Conservation (phyloP, 1,140 invertebrate genomes). For the Zophobas atratus region DNA sequence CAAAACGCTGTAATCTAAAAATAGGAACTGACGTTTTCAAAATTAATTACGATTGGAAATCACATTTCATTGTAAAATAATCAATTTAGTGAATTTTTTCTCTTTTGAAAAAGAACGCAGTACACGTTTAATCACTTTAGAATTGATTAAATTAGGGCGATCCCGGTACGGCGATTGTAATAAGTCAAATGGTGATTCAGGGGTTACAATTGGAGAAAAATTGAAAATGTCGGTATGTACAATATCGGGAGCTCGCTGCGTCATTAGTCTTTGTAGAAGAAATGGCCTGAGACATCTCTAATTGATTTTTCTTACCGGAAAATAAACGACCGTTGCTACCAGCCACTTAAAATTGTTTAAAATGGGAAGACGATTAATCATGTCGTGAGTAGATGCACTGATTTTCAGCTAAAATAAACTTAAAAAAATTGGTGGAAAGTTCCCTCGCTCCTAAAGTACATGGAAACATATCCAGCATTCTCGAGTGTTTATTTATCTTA, state of each 20-base stretch:
- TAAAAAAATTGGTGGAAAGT: too few relatives aligned
- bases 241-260: neutral
- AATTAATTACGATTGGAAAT: neutral
- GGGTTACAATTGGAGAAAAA: slow-evolving; percentile 18
- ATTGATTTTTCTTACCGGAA: slow-evolving; percentile 27
- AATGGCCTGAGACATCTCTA: slow-evolving; percentile 20
- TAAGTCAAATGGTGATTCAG: neutral
- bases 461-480: too few relatives aligned
- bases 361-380: slow-evolving; percentile 16
- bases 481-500: too few relatives aligned
- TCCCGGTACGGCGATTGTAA: neutral
- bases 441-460: too few relatives aligned
- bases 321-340: slow-evolving; percentile 11
- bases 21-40: neutral
- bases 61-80: neutral
- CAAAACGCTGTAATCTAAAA: neutral
- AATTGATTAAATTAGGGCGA: neutral
- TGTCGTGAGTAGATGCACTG: neutral
- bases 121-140: neutral
- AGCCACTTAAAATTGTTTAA: slow-evolving; percentile 15
- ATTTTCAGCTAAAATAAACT: neutral
- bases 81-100: neutral
- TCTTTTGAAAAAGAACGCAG: neutral
- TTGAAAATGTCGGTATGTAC: slow-evolving; percentile 5
- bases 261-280: slow-evolving; percentile 28